Conservation (phyloP, 2,113 vertebrate species). For the Amphiprion percula region DNA sequence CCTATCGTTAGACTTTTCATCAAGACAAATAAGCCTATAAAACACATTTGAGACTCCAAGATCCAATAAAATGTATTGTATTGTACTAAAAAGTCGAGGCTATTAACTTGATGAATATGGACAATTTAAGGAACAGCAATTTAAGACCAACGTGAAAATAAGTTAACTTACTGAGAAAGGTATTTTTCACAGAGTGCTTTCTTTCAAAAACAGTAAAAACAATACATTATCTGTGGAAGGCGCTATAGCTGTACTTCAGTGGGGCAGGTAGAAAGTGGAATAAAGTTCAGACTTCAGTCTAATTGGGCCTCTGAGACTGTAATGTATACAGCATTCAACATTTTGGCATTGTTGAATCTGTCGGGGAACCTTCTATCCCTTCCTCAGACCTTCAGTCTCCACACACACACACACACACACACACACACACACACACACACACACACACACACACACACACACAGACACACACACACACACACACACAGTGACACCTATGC, state of each 20-base stretch:
- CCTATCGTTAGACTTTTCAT: not conserved
- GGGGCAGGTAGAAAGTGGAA: constrained; percentile 4
- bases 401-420: not conserved
- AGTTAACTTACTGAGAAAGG: not conserved
- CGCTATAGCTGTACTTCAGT: constrained; percentile 13
- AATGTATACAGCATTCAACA: constrained; percentile 2
- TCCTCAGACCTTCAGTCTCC: not conserved
- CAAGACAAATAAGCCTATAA: not conserved
- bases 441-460: not conserved
- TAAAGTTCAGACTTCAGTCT: constrained; percentile 32
- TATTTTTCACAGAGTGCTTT: constrained; percentile 5
- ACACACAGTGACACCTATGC: not conserved
- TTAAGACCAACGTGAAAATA: not conserved
- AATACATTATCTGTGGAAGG: constrained; percentile 18
- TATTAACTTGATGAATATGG: too few relatives aligned
- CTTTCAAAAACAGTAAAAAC: not conserved
- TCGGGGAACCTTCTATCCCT: not conserved
- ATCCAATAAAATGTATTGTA: not conserved
- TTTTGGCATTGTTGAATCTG: constrained; percentile 28
- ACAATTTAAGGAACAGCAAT: not conserved
- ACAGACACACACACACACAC: not conserved
- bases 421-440: not conserved
- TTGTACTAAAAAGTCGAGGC: too few relatives aligned
- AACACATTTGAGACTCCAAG: not conserved
- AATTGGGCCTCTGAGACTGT: constrained; percentile 62